These are phyloP conservation scores for Cotesia vestalis DNA, from an alignment of 1,140 invertebrate genomes.

Conservation along the genomic window DNA sequence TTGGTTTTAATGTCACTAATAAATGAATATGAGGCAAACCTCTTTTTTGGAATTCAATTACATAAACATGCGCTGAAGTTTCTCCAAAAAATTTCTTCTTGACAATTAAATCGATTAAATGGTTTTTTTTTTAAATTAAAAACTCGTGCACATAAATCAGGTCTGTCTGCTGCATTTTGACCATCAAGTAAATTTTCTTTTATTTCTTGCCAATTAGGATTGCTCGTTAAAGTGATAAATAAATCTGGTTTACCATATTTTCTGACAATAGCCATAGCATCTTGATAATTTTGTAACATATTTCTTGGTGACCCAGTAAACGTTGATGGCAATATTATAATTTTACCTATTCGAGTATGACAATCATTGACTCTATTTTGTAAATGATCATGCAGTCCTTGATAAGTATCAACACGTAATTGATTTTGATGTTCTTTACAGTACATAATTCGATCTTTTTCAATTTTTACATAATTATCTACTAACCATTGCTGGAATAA, in stretches of 20 bases:
- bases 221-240: background rate
- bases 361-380: constrained; percentile 6
- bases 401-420: constrained; percentile 6
- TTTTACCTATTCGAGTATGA: background rate
- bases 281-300: constrained; percentile 12
- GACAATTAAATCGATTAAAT: constrained; percentile 30
- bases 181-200: constrained; percentile 50
- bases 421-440: background rate
- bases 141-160: constrained; percentile 43
- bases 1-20: constrained; percentile 40
- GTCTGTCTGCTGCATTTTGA: constrained; percentile 51
- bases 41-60: constrained; percentile 12
- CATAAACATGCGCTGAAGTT: constrained; percentile 6
- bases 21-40: constrained; percentile 28
- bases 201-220: constrained; percentile 54
- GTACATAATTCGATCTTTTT: constrained; percentile 13
- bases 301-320: constrained; percentile 7
- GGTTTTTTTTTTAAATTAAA: constrained; percentile 34
- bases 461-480: constrained; percentile 11
- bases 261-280: constrained; percentile 53
- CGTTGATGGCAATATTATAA: constrained; percentile 11
- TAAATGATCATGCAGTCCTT: constrained; percentile 17
- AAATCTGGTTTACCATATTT: constrained; percentile 60
- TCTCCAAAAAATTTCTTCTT: constrained; percentile 24
- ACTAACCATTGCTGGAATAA: constrained; percentile 1